These are phyloP conservation scores for Aphodius granarius DNA, from an alignment of 2,888 invertebrate species.

Conservation along the genomic window DNA sequence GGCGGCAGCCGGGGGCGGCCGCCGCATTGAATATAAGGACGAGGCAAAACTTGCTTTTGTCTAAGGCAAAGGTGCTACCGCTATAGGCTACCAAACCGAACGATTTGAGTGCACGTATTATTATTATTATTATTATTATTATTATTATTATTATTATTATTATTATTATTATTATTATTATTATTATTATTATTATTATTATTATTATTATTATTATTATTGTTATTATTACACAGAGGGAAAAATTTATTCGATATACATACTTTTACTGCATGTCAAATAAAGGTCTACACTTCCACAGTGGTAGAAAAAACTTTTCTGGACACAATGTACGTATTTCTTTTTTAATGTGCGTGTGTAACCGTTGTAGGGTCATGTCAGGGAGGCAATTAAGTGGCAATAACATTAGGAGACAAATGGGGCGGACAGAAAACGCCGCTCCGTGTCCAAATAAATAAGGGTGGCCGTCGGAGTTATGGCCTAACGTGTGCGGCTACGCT, in stretches of 20 bases:
- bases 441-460: not conserved
- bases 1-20: not conserved
- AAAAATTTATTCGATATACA: too few relatives aligned
- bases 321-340: too few relatives aligned
- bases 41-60: not conserved
- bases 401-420: conserved; percentile 15
- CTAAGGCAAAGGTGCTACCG: not conserved
- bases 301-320: too few relatives aligned
- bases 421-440: not conserved
- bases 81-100: not conserved
- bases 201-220: too few relatives aligned
- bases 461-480: not conserved
- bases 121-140: too few relatives aligned
- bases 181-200: too few relatives aligned
- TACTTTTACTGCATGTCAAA: too few relatives aligned
- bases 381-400: conserved; percentile 14
- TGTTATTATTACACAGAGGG: too few relatives aligned
- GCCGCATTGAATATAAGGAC: not conserved
- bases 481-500: not conserved
- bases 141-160: too few relatives aligned
- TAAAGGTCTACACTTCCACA: too few relatives aligned
- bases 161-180: too few relatives aligned
- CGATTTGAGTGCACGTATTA: too few relatives aligned
- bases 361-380: not conserved
- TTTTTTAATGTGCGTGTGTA: not conserved